Evolutionary conservation across 2,888 invertebrate species (phyloP).

Genomic region (Thereva nobilitata): DNA sequence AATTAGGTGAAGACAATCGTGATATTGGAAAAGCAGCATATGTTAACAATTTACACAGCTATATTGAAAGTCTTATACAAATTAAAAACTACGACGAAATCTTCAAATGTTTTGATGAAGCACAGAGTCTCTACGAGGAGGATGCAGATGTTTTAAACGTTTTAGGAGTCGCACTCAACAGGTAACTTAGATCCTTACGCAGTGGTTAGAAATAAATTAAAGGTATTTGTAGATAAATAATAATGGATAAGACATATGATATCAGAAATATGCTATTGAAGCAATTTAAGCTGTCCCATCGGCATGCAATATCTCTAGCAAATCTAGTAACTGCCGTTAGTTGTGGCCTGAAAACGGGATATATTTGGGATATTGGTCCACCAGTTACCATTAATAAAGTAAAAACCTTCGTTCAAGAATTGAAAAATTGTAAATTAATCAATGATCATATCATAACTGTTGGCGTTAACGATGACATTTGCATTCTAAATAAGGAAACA

Average conservation of each 20-base stretch:
- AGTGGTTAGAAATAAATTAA: constrained; percentile 10
- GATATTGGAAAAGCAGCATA: constrained; percentile 23
- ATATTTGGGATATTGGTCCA: constrained; percentile 48
- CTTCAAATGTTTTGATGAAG: constrained; percentile 37
- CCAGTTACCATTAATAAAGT: constrained; percentile 40
- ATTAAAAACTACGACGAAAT: constrained; percentile 31
- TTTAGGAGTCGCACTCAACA: constrained; percentile 38
- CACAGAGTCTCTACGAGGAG: constrained; percentile 30
- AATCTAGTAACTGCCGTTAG: constrained; percentile 42
- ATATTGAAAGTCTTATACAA: constrained; percentile 33
- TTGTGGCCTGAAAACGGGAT: constrained; percentile 47
- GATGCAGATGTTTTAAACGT: constrained; percentile 39
- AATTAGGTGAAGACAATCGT: constrained; percentile 8
- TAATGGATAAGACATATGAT: constrained; percentile 38
- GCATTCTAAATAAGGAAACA: constrained; percentile 42
- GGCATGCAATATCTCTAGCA: constrained; percentile 34
- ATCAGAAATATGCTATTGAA: constrained; percentile 37
- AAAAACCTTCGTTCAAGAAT: constrained; percentile 38
- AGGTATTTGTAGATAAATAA: constrained; percentile 26
- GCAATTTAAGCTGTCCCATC: constrained; percentile 36
- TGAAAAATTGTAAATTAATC: constrained; percentile 43
- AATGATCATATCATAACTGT: constrained; percentile 41
- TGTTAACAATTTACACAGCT: constrained; percentile 17
- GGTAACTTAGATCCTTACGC: constrained; percentile 25
- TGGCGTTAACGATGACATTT: constrained; percentile 43